phyloP scores from a whole-genome alignment of 2,797 vertebrate genomes.

The Silurus aristotelis region DNA sequence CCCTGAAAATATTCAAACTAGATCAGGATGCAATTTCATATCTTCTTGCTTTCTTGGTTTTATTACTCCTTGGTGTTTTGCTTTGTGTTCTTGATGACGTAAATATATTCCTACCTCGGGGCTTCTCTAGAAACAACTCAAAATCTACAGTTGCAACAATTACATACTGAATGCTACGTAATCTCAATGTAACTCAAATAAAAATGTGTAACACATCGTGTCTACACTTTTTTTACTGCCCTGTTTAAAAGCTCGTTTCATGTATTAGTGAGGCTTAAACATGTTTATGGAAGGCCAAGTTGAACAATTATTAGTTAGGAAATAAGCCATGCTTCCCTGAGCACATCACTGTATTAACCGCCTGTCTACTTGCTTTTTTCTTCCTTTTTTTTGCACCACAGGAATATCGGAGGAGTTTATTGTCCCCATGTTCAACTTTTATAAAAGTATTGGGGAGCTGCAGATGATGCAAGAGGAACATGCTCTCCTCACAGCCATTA shows the following conservation, averaged over 20 bases:
- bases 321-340: not conserved
- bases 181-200: not conserved
- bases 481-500: constrained; percentile 90
- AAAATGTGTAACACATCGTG: not conserved
- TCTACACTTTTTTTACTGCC: not conserved
- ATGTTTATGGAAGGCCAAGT: not conserved
- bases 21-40: not conserved
- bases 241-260: not conserved
- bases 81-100: not conserved
- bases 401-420: constrained; percentile 96
- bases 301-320: not conserved
- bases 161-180: not conserved
- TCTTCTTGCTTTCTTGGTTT: not conserved
- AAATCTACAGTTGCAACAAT: not conserved
- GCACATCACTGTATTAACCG: not conserved
- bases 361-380: not conserved
- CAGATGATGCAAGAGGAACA: constrained; percentile 94
- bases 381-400: constrained; percentile 55
- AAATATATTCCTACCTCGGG: not conserved
- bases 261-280: not conserved
- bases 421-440: constrained; percentile 96
- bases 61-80: not conserved
- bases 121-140: not conserved
- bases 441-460: constrained; percentile 90
- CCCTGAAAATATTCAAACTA: not conserved